These are phyloP conservation scores for Propithecus deckenii DNA, from an alignment of 2,797 vertebrate genomes.

Conservation along the genomic window DNA sequence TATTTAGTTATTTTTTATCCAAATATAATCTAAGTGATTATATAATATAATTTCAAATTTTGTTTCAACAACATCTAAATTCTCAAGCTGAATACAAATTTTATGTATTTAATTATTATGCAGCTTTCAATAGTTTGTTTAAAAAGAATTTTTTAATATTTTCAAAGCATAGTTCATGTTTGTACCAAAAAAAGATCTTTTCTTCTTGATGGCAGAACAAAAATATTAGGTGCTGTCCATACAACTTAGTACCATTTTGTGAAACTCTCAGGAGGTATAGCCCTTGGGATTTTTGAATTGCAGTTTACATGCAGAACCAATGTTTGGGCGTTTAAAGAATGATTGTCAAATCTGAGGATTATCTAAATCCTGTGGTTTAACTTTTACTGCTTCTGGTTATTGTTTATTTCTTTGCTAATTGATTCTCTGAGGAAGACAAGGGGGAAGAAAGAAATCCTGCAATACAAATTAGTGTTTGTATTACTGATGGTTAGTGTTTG, in stretches of 20 bases:
- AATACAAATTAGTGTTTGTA: not conserved
- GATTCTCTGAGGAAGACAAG: not conserved
- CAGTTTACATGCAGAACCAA: not conserved
- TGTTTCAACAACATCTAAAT: not conserved
- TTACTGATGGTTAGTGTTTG: not conserved
- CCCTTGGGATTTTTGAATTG: not conserved
- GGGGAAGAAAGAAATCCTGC: not conserved
- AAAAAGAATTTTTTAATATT: not conserved
- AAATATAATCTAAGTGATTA: not conserved
- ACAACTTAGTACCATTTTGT: not conserved
- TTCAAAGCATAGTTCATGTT: not conserved
- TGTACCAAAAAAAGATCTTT: not conserved
- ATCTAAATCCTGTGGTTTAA: not conserved
- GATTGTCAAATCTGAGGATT: not conserved
- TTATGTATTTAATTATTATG: not conserved
- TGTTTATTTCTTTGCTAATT: not conserved
- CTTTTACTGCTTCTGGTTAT: not conserved
- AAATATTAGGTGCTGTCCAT: not conserved
- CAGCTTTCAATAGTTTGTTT: constrained; percentile 10
- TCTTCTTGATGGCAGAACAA: not conserved
- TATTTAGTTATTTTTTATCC: not conserved
- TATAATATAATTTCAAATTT: not conserved
- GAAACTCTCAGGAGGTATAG: not conserved
- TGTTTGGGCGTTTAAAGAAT: not conserved
- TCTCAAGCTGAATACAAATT: not conserved